Evolutionary conservation across 2,888 invertebrate genomes (phyloP).

Genomic region (Dasysyrphus tricinctus): DNA sequence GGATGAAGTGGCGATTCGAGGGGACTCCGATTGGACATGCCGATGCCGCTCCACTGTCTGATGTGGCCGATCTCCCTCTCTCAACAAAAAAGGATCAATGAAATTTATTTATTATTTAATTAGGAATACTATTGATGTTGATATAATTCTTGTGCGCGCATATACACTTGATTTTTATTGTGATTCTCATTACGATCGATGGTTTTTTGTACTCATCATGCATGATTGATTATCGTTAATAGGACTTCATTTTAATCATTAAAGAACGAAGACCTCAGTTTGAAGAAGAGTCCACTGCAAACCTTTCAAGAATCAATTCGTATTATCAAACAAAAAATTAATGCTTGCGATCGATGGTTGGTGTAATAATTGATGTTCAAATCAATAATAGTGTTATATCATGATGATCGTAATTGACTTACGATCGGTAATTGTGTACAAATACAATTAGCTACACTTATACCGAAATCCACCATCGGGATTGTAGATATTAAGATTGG

Average conservation of each 20-base stretch:
- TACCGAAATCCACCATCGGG: slow-evolving; percentile 57
- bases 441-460: slow-evolving; percentile 75
- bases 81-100: slow-evolving; percentile 53
- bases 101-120: slow-evolving; percentile 75
- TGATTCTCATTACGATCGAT: slow-evolving; percentile 63
- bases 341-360: background rate
- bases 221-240: slow-evolving; percentile 73
- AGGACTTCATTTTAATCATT: slow-evolving; percentile 28
- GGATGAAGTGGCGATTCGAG: slow-evolving; percentile 59
- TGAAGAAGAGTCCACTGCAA: background rate
- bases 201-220: slow-evolving; percentile 32
- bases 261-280: background rate
- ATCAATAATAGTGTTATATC: slow-evolving; percentile 62
- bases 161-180: slow-evolving; percentile 47
- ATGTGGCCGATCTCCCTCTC: slow-evolving; percentile 58
- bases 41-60: slow-evolving; percentile 38
- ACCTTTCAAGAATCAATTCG: slow-evolving; percentile 47
- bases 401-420: slow-evolving; percentile 65
- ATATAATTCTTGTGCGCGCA: slow-evolving; percentile 55
- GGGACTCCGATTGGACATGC: slow-evolving; percentile 58
- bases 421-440: slow-evolving; percentile 73
- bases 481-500: background rate
- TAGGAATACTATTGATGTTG: slow-evolving; percentile 75
- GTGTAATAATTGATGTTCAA: slow-evolving; percentile 50
- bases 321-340: background rate